Conservation (phyloP, 2,113 vertebrate genomes). For the Percopsis transmontana region DNA sequence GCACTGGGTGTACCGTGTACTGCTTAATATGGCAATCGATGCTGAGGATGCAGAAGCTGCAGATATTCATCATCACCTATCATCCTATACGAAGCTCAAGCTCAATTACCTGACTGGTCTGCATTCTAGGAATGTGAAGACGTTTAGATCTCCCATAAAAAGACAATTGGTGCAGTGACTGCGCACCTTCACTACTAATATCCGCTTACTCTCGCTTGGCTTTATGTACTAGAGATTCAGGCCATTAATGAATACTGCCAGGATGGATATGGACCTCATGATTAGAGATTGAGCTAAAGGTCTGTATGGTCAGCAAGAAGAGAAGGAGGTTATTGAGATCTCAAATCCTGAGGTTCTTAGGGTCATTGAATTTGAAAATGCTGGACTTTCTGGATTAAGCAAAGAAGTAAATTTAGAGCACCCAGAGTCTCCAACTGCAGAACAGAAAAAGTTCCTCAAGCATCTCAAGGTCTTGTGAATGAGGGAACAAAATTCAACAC, state of each 20-base stretch:
- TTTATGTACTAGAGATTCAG: background rate
- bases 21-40: background rate
- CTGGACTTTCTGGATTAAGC: too few relatives aligned
- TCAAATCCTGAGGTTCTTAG: too few relatives aligned
- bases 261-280: background rate
- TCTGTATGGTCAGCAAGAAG: too few relatives aligned
- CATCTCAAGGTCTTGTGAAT: too few relatives aligned
- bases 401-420: too few relatives aligned
- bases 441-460: too few relatives aligned
- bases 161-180: background rate
- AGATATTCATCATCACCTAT: slow-evolving; percentile 14
- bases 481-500: too few relatives aligned
- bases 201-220: background rate
- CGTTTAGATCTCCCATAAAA: background rate
- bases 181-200: background rate
- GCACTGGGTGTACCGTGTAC: too few relatives aligned
- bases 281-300: too few relatives aligned
- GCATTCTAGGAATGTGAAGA: background rate
- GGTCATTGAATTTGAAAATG: too few relatives aligned
- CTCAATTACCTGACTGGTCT: background rate
- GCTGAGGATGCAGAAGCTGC: slow-evolving; percentile 1
- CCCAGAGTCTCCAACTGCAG: too few relatives aligned
- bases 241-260: background rate
- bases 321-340: too few relatives aligned
- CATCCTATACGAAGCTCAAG: background rate